Conservation (phyloP, 2,888 invertebrate species). For the Horisme vitalbata region DNA sequence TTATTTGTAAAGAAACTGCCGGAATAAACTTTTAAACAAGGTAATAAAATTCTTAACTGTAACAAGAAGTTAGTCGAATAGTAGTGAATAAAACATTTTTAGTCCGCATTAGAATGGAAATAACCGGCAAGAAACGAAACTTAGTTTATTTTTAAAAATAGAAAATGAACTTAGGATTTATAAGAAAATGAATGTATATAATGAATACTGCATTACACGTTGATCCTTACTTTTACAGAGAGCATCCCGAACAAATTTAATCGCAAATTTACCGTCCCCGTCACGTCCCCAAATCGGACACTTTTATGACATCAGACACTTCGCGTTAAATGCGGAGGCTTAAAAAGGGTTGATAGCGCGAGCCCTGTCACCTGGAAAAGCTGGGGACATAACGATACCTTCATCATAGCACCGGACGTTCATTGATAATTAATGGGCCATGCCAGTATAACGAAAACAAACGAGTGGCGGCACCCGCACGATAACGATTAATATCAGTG, state of each 20-base stretch:
- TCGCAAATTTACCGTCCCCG: slow-evolving; percentile 68
- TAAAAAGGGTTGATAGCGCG: slow-evolving; percentile 81
- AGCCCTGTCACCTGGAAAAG: slow-evolving; percentile 78
- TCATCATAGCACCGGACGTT: slow-evolving; percentile 77
- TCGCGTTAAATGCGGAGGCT: slow-evolving; percentile 77
- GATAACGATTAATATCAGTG: slow-evolving; percentile 82
- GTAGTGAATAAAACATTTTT: slow-evolving; percentile 33
- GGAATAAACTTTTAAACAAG: slow-evolving; percentile 32
- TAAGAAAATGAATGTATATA: slow-evolving; percentile 18
- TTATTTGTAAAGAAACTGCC: slow-evolving; percentile 32
- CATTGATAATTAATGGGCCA: slow-evolving; percentile 82
- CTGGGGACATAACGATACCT: slow-evolving; percentile 73
- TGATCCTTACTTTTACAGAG: slow-evolving; percentile 62
- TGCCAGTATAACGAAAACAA: slow-evolving; percentile 81
- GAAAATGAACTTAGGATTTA: too few relatives aligned
- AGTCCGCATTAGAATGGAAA: slow-evolving; percentile 15
- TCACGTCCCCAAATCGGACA: slow-evolving; percentile 78
- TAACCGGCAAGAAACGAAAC: slow-evolving; percentile 10
- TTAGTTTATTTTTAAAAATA: too few relatives aligned
- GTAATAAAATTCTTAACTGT: slow-evolving; percentile 37
- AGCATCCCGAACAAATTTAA: slow-evolving; percentile 71
- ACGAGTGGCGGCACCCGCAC: slow-evolving; percentile 76
- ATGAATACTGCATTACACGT: slow-evolving; percentile 48
- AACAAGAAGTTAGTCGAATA: slow-evolving; percentile 30
- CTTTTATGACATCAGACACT: slow-evolving; percentile 81